Evolutionary conservation across 2,888 invertebrate genomes (phyloP).

Genomic region (Deilephila porcellus): DNA sequence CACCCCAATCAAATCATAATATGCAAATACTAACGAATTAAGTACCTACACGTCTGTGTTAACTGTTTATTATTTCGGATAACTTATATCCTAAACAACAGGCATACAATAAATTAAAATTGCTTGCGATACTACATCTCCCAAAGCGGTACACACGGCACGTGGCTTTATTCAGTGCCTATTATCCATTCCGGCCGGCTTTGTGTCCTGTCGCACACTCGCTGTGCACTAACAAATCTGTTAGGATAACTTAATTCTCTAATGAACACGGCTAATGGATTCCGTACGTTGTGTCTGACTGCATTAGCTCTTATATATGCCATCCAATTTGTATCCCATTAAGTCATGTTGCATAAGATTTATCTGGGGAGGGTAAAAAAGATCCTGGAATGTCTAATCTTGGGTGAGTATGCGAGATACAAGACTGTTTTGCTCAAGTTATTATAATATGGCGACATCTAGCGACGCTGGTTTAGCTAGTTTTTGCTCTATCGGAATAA

Average conservation of each 20-base stretch:
- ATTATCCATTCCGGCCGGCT: constrained; percentile 44
- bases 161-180: constrained; percentile 22
- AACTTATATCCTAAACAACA: too few relatives aligned
- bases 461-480: too few relatives aligned
- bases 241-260: constrained; percentile 29
- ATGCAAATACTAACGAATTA: too few relatives aligned
- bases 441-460: neutral
- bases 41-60: neutral
- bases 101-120: neutral
- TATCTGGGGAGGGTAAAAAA: neutral
- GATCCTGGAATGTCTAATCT: neutral
- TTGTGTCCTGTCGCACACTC: constrained; percentile 29
- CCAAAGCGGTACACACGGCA: neutral
- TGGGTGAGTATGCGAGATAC: neutral
- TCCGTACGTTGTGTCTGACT: neutral
- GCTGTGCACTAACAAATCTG: constrained; percentile 24
- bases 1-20: too few relatives aligned
- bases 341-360: neutral
- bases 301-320: constrained; percentile 2
- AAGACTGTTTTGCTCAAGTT: neutral
- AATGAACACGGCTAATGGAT: constrained; percentile 23
- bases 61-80: too few relatives aligned
- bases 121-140: constrained; percentile 15
- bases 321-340: neutral
- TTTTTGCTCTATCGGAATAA: too few relatives aligned